Base-by-base conservation (phyloP, 1,140 invertebrate genomes). In the Aphelinus atriplicis region DNA sequence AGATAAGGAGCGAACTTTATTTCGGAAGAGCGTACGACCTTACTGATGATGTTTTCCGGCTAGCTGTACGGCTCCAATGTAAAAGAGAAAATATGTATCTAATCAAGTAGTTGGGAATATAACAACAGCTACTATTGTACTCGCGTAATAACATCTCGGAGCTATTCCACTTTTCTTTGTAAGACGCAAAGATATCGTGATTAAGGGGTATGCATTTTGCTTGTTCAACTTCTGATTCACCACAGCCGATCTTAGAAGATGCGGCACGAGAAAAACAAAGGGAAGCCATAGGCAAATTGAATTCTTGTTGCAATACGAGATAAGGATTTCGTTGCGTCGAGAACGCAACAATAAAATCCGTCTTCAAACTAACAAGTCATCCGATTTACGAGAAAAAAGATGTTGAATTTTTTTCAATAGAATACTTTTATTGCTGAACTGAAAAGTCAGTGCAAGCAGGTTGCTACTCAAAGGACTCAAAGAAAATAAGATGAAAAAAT, bases 21-120 rank as follows among this genome's bases (percentile, higher is more conserved):
- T 73, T 73, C 71, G 48, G 71, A 66, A 60, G 56, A 73, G 50
- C n/a, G n/a, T 3, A 4, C 2, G 4, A 45, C 5, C 69, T 26
- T 43, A 43, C 55, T 71, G n/a, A 72, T 46, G n/a, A 73, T 66
- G 62, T 65, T 73, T 73, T 73, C 71, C 62, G 63, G n/a, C 51
- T 58, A n/a, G 26, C 46, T n/a, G 2, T 55, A 4, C 6, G 60
- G 6, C 7, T 61, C 2, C 47, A 7, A 26, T 26, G 26, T 26
- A 26, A 26, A 46, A 45, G 55, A 45, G 55, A 9, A 73, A 58
- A 56, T 65, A 72, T 48, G 55, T 58, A 72, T 65, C 71, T 65
- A 46, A 72, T 65, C 45, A n/a, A 50, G 10, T 6, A 26, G 5
- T 42, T 9, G 10, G 6, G 55, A 72, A 65, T 46, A 45, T n/a